phyloP scores from a whole-genome alignment of 2,888 invertebrate species.

The Rugalucina vietnamica region DNA sequence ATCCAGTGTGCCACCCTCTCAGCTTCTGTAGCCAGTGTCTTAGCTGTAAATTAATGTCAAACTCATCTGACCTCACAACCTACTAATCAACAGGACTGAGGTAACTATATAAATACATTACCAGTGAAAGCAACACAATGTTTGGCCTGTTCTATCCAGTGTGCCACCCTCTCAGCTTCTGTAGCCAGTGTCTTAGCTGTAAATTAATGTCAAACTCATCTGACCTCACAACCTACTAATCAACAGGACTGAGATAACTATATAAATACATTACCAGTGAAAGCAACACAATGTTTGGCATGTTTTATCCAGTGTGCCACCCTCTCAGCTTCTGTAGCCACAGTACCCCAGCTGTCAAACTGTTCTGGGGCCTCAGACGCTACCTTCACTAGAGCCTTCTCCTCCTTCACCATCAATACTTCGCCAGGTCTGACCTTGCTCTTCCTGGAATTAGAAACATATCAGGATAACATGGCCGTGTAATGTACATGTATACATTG shows the following conservation, averaged over 20 bases:
- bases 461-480: too few species aligned
- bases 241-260: too few species aligned
- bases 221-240: too few species aligned
- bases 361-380: slow-evolving; percentile 78
- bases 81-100: too few species aligned
- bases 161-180: slow-evolving; percentile 70
- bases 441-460: neutral
- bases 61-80: too few species aligned
- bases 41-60: slow-evolving; percentile 73
- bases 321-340: slow-evolving; percentile 67
- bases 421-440: neutral
- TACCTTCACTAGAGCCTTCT: slow-evolving; percentile 71
- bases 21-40: slow-evolving; percentile 65
- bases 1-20: slow-evolving; percentile 71
- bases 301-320: slow-evolving; percentile 72
- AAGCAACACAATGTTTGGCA: slow-evolving; percentile 76
- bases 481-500: too few species aligned
- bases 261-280: too few species aligned
- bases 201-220: too few species aligned
- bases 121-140: slow-evolving; percentile 81
- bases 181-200: slow-evolving; percentile 63
- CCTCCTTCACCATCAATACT: slow-evolving; percentile 53
- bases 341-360: slow-evolving; percentile 69
- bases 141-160: slow-evolving; percentile 69
- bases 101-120: too few species aligned